A percentile compares a stretch with the other conserved stretches of the same genome.
Conservation (phyloP, 53 echinoderm and acorn worm species). For the Luidia sarsii region DNA sequence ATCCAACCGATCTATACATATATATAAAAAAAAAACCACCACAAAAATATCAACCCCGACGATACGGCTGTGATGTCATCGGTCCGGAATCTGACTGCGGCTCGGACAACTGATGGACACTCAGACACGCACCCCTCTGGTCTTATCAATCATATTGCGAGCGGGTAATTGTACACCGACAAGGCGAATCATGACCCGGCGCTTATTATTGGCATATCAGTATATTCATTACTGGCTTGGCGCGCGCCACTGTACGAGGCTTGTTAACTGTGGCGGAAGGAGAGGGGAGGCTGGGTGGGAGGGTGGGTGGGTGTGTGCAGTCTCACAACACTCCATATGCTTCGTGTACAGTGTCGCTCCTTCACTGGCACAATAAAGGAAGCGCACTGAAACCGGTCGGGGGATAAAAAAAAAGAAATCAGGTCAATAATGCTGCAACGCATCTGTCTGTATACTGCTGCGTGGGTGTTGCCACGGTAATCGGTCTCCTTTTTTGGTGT, state of each 20-base stretch:
- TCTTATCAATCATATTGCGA: conserved; percentile 38
- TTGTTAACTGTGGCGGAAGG: conserved; percentile 1
- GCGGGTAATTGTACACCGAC: conserved; percentile 26
- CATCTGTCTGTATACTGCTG: conserved; percentile 11
- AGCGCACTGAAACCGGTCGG: no score
- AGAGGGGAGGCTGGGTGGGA: conserved; percentile 7
- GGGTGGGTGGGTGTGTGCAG: neutral
- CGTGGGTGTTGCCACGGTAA: conserved; percentile 16
- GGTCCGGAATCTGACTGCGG: neutral
- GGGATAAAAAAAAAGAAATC: no score
- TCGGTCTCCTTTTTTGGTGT: no score
- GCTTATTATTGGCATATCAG: conserved; percentile 50
- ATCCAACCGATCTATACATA: no score
- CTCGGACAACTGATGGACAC: neutral
- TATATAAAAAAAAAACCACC: no score
- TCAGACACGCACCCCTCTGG: neutral
- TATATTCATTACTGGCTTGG: conserved; percentile 22
- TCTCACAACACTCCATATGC: neutral
- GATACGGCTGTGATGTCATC: conserved; percentile 33
- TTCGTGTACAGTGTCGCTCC: no score
- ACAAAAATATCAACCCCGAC: no score
- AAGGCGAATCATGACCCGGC: conserved; percentile 29
- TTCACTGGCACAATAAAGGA: no score
- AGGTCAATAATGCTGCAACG: conserved; percentile 36
- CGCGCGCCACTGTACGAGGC: neutral